These are phyloP conservation scores for Monopterus albus DNA, from an alignment of 2,113 vertebrate genomes.

Conservation along the genomic window DNA sequence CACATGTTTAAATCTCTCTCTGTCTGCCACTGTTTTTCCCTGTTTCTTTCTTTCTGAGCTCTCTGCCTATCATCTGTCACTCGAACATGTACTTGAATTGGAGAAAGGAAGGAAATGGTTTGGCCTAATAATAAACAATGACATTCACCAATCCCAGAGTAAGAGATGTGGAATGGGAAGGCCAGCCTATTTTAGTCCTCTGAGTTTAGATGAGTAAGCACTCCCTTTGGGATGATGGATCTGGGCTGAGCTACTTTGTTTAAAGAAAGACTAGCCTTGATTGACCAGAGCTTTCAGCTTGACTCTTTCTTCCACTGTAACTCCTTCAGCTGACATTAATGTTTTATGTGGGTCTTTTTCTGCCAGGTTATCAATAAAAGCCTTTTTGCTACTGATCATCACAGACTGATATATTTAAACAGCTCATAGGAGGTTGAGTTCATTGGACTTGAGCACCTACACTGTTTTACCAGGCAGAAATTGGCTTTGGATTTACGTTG, in stretches of 20 bases:
- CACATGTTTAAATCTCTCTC: conserved; percentile 40
- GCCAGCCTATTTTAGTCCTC: conserved; percentile 69
- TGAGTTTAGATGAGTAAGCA: conserved; percentile 67
- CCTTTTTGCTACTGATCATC: neutral
- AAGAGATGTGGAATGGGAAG: conserved; percentile 62
- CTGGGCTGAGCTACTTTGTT: conserved; percentile 40
- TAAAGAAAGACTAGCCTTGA: conserved; percentile 55
- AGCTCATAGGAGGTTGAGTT: no score
- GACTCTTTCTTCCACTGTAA: neutral
- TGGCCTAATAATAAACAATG: conserved; percentile 80
- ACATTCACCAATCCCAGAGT: conserved; percentile 63
- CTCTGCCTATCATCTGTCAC: conserved; percentile 36
- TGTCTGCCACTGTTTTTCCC: conserved; percentile 7
- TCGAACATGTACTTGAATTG: conserved; percentile 54
- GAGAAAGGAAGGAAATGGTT: conserved; percentile 75
- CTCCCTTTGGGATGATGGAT: conserved; percentile 59
- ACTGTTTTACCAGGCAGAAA: conserved; percentile 12
- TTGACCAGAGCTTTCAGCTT: conserved; percentile 35
- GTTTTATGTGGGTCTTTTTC: conserved; percentile 10
- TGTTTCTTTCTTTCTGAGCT: conserved; percentile 40
- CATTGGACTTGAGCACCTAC: no score
- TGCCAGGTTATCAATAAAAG: conserved; percentile 9
- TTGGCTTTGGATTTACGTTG: neutral
- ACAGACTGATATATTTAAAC: neutral
- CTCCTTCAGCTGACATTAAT: neutral